A percentile compares a stretch with the other conserved stretches of the same genome.
These are phyloP conservation scores for Gnathonemus echidnorhynchus DNA, from an alignment of 2,113 vertebrate species.

Conservation along the genomic window DNA sequence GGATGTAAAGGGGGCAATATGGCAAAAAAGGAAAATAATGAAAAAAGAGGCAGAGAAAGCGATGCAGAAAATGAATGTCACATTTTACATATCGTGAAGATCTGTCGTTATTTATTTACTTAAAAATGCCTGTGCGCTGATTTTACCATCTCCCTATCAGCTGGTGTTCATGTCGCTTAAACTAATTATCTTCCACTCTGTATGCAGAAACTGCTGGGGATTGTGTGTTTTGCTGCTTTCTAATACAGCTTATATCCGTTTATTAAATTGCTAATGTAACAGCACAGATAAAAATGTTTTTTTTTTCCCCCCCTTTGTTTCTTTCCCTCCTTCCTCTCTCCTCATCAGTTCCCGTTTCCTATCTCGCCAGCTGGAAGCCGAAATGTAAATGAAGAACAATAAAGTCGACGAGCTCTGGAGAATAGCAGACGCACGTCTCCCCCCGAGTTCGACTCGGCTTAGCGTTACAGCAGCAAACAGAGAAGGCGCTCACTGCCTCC, in stretches of 20 bases:
- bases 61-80: neutral
- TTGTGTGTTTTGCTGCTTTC: neutral
- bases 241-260: neutral
- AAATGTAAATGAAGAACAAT: constrained; percentile 3
- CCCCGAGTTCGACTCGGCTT: neutral
- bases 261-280: constrained; percentile 6
- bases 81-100: neutral
- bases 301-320: neutral
- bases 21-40: neutral
- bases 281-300: neutral
- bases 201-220: neutral
- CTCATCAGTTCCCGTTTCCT: neutral
- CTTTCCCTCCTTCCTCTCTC: neutral
- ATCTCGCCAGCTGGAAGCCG: constrained; percentile 4
- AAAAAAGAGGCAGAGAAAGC: neutral
- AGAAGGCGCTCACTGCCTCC: neutral
- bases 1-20: neutral
- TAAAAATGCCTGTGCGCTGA: neutral
- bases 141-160: neutral
- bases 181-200: neutral
- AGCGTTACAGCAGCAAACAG: neutral
- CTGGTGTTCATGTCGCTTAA: neutral
- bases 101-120: constrained; percentile 4
- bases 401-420: neutral
- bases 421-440: neutral